Evolutionary conservation across 1,140 invertebrate species (phyloP).

Genomic region (Eulimnadia texana): DNA sequence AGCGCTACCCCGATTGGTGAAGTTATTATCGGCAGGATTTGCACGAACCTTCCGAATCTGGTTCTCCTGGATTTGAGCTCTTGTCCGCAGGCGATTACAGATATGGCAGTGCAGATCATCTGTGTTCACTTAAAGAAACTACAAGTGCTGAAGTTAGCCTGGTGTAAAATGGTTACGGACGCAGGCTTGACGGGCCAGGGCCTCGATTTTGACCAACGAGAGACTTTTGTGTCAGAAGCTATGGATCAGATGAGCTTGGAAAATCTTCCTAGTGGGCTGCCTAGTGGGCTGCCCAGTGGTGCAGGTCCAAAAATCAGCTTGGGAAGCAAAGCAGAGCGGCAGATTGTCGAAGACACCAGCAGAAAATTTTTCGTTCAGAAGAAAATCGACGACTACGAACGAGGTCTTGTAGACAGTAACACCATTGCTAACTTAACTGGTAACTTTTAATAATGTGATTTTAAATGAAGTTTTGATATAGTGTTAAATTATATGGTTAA

Average conservation of each 20-base stretch:
- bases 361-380: conserved; percentile 43
- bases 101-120: conserved; percentile 27
- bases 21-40: conserved; percentile 37
- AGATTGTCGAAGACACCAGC: conserved; percentile 45
- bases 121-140: conserved; percentile 42
- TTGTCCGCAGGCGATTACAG: conserved; percentile 48
- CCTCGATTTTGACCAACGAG: conserved; percentile 8
- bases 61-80: conserved; percentile 44
- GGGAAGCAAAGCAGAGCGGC: conserved; percentile 45
- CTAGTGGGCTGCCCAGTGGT: conserved; percentile 10
- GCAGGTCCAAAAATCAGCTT: conserved; percentile 23
- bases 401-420: background rate
- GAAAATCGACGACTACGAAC: conserved; percentile 36
- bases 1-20: conserved; percentile 45
- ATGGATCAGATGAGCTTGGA: conserved; percentile 15
- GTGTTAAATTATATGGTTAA: no score
- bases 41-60: conserved; percentile 39
- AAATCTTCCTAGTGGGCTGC: no score
- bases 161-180: conserved; percentile 48
- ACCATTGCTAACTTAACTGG: background rate
- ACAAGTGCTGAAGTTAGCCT: conserved; percentile 41
- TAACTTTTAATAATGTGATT: no score
- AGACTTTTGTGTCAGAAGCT: conserved; percentile 7
- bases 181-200: conserved; percentile 47
- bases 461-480: no score